These are phyloP conservation scores for Cisticola juncidis DNA, from an alignment of 2,113 vertebrate species.

Conservation along the genomic window DNA sequence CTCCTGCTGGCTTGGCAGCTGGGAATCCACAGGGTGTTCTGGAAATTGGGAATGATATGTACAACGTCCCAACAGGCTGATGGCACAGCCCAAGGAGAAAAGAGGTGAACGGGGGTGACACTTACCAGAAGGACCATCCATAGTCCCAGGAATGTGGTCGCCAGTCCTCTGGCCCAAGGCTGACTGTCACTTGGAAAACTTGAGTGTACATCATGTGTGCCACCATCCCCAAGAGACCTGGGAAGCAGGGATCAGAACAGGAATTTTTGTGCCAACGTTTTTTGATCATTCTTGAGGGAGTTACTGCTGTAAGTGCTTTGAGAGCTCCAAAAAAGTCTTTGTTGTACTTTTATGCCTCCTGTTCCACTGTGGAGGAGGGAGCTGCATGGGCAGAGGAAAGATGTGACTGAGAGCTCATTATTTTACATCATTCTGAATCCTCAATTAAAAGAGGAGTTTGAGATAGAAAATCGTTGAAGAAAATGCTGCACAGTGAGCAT, in stretches of 20 bases:
- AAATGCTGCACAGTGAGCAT: neutral
- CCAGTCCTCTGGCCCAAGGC: conserved; percentile 93
- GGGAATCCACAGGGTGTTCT: neutral
- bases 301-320: conserved; percentile 8
- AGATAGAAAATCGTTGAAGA: conserved; percentile 14
- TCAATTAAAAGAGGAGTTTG: conserved; percentile 37
- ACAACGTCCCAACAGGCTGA: neutral
- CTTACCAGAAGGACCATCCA: conserved; percentile 95
- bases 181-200: conserved; percentile 95
- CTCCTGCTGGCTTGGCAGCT: neutral
- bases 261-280: neutral
- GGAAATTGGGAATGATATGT: neutral
- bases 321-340: conserved; percentile 8
- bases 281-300: neutral
- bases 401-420: conserved; percentile 47
- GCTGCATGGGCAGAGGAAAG: conserved; percentile 50
- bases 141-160: conserved; percentile 93
- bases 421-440: conserved; percentile 23
- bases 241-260: conserved; percentile 13
- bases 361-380: conserved; percentile 40
- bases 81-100: neutral
- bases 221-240: conserved; percentile 94
- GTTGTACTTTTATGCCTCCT: conserved; percentile 36
- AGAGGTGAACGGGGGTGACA: neutral
- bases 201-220: conserved; percentile 96